Percentiles rank a stretch among this genome's conserved stretches.
Evolutionary conservation across 2,888 invertebrate genomes (phyloP).

Genomic region (Leucozona laternaria): DNA sequence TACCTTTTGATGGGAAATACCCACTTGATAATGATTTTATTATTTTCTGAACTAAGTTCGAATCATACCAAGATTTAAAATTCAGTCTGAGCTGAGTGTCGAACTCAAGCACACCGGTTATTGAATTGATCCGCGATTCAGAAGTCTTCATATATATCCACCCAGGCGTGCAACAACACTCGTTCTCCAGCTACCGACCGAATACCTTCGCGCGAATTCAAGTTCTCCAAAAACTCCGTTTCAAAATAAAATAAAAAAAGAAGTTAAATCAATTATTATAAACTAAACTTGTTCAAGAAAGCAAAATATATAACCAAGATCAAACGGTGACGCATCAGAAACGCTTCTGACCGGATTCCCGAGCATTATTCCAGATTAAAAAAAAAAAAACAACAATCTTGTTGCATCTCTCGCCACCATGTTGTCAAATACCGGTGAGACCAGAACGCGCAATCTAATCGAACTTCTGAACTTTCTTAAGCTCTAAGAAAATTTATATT

Average conservation of each 20-base stretch:
- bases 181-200: constrained; percentile 22
- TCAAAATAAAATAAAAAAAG: constrained; percentile 19
- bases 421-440: constrained; percentile 65
- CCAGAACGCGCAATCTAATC: constrained; percentile 17
- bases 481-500: background rate
- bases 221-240: constrained; percentile 14
- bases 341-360: background rate
- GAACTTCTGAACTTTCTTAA: constrained; percentile 24
- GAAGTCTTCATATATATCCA: background rate
- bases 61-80: constrained; percentile 53
- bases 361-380: background rate
- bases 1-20: constrained; percentile 48
- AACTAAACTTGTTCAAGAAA: constrained; percentile 47
- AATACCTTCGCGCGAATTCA: constrained; percentile 23
- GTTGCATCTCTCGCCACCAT: constrained; percentile 31
- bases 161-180: constrained; percentile 17
- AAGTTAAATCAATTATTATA: constrained; percentile 2
- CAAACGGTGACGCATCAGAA: constrained; percentile 42
- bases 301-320: constrained; percentile 35
- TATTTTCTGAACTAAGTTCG: constrained; percentile 16
- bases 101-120: constrained; percentile 55
- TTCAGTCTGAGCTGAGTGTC: constrained; percentile 47
- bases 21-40: constrained; percentile 28
- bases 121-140: constrained; percentile 4
- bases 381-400: constrained; percentile 20